Base-by-base conservation (phyloP, 2,113 vertebrate genomes). In the Odocoileus virginianus region DNA sequence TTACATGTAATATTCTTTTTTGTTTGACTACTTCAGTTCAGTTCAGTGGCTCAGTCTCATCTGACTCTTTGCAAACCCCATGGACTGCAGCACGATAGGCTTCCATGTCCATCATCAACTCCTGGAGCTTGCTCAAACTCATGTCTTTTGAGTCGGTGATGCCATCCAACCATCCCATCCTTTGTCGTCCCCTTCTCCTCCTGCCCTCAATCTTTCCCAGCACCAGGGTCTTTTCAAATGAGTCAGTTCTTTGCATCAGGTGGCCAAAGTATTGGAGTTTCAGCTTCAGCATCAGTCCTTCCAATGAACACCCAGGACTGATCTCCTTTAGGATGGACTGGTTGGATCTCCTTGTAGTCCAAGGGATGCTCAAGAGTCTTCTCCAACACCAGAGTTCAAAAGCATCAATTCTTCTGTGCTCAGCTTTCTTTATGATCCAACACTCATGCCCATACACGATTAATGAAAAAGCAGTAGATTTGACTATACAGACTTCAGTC, bases 341-440 rank as follows among this genome's bases (percentile, higher is more conserved):
- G 30, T 9, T 64, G 15, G 15, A 64, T 17, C 61, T 64, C 60
- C 60, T 64, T 64, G 61, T 0, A 4, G 30, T 64, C 15, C 61
- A n/a, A 64, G 30, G 2, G 30, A n/a, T 15, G 4, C 61, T n/a
- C 30, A 64, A 64, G 61, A n/a, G 15, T n/a, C 61, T 64, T 64
- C 30, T 64, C 61, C 61, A n/a, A n/a, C 61, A n/a, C 30, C 61
- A n/a, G 0, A 8, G 7, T 64, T n/a, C 30, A 64, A n/a, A 64
- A n/a, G 30, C 61, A 64, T n/a, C 61, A n/a, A 17, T 64, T 64
- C 16, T 64, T n/a, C 1, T 0, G 7, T 0, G 2, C 15, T 64
- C 15, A 64, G 61, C 7, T n/a, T 64, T 64, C 15, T 64, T n/a
- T 50, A 50, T 50, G 47, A 50, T 50, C 47, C 47, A 50, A 50